Conservation (phyloP, 2,113 vertebrate genomes). For the Stigmatopora nigra region DNA sequence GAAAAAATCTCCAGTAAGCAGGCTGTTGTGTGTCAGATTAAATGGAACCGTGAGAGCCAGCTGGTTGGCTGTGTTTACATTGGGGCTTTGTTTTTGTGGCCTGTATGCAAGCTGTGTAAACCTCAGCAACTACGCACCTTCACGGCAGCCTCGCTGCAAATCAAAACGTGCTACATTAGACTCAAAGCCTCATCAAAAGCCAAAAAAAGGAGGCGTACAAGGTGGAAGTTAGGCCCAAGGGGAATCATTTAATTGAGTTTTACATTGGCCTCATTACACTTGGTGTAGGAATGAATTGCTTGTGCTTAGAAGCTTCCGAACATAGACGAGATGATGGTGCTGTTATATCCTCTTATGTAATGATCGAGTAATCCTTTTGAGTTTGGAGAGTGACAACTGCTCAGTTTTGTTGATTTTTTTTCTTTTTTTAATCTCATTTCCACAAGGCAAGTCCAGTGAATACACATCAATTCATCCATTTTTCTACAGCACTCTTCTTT, state of each 20-base stretch:
- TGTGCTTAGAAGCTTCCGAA: slow-evolving; percentile 7
- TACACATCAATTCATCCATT: not conserved
- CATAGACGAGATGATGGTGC: slow-evolving; percentile 15
- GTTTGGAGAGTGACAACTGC: slow-evolving; percentile 40
- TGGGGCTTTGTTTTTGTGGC: slow-evolving; percentile 32
- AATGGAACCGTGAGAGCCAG: slow-evolving; percentile 44
- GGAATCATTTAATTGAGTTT: slow-evolving; percentile 10
- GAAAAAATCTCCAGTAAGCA: slow-evolving; percentile 35
- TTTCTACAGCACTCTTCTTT: not conserved
- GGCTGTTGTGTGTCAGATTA: slow-evolving; percentile 48
- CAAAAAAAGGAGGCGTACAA: slow-evolving; percentile 9
- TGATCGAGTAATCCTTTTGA: slow-evolving; percentile 40
- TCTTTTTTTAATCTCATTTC: not conserved
- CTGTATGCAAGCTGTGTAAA: slow-evolving; percentile 26
- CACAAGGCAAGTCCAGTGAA: not conserved
- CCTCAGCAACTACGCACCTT: slow-evolving; percentile 20
- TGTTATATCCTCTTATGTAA: slow-evolving; percentile 46
- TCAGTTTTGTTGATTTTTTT: slow-evolving; percentile 21
- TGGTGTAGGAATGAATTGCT: slow-evolving; percentile 8
- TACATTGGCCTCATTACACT: slow-evolving; percentile 15
- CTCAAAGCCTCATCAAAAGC: slow-evolving; percentile 9
- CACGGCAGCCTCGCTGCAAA: slow-evolving; percentile 7
- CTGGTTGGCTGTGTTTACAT: slow-evolving; percentile 46
- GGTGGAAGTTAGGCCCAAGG: slow-evolving; percentile 15
- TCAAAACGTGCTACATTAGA: slow-evolving; percentile 14